Evolutionary conservation across 1,140 invertebrate species (phyloP), one percentile per base, ranked within the genome.

Genomic region (Drosophila asahinai): DNA sequence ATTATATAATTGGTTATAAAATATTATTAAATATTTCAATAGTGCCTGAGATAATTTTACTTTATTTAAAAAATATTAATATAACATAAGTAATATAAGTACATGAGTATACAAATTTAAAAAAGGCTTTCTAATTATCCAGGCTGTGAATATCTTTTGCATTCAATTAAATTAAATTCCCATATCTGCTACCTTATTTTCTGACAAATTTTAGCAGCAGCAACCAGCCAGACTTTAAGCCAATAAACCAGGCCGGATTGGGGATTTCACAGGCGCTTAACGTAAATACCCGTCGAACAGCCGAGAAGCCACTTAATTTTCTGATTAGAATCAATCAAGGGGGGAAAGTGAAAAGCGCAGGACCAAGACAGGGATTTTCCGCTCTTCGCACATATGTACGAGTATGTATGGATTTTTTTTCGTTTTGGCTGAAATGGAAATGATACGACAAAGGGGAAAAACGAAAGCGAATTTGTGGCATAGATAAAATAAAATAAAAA

Each of bases 251-350:
- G 11, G n/a, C 22, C 11, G 6, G 17, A 3, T 43, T 33, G 19
- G 11, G 49, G 7, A 15, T 36, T 17, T 14, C 61, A 22, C 47
- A 33, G 36, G 17, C 47, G 43, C 59, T 68, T 70, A 25, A 38
- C 11, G 62, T 11, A 25, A 68, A 68, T 25, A 68, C 48, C 36
- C 30, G 40, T 49, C 62, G 52, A 48, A 43, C 54, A 67, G 64
- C 66, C 71, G 55, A 73, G 73, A 68, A 90, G 80, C 72, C 78
- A 84, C 81, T 91, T 84, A 76, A 91, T 86, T 91, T 91, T 86
- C 83, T 91, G 87, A 91, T 91, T 91, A 81, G 78, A 91, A 91
- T 91, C 87, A 91, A 86, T 91, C 83, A 91, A 80, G 75, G 42
- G 49, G 22, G 45, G 30, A 15, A 54, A 36, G 58, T 75, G 40